Percentiles rank a stretch among this genome's conserved stretches.
Conservation (phyloP, 2,113 vertebrate genomes). For the Eidolon helvum region DNA sequence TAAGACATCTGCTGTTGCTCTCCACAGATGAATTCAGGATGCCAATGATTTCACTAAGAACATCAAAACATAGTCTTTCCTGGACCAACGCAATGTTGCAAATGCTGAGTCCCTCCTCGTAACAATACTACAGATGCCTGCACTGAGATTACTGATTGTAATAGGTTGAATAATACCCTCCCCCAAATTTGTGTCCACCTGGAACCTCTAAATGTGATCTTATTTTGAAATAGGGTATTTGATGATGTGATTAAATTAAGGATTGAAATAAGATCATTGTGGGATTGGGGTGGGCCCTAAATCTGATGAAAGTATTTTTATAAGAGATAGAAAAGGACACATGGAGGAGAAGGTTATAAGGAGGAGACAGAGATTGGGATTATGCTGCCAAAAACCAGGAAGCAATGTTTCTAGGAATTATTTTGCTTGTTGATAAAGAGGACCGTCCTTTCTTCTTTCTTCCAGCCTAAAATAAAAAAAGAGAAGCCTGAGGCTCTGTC, state of each 20-base stretch:
- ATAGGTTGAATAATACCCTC: not conserved
- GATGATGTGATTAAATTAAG: not conserved
- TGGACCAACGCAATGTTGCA: not conserved
- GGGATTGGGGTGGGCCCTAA: not conserved
- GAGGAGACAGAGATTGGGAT: not conserved
- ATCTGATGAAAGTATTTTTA: not conserved
- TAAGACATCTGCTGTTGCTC: not conserved
- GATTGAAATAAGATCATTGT: not conserved
- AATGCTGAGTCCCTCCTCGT: not conserved
- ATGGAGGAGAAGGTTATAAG: not conserved
- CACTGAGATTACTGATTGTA: not conserved
- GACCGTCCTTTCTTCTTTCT: not conserved
- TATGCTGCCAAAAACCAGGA: not conserved
- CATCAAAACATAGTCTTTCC: not conserved
- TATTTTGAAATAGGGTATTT: not conserved
- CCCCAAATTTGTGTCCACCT: not conserved
- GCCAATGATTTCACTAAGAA: not conserved
- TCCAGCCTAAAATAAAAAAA: not conserved
- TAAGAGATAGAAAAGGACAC: not conserved
- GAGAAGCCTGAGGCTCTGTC: not conserved
- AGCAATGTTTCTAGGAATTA: not conserved
- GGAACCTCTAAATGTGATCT: not conserved
- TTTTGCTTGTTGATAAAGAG: not conserved
- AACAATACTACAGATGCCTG: not conserved
- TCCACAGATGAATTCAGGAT: not conserved